Conservation (phyloP, 2,113 vertebrate species). For the Zootoca vivipara region DNA sequence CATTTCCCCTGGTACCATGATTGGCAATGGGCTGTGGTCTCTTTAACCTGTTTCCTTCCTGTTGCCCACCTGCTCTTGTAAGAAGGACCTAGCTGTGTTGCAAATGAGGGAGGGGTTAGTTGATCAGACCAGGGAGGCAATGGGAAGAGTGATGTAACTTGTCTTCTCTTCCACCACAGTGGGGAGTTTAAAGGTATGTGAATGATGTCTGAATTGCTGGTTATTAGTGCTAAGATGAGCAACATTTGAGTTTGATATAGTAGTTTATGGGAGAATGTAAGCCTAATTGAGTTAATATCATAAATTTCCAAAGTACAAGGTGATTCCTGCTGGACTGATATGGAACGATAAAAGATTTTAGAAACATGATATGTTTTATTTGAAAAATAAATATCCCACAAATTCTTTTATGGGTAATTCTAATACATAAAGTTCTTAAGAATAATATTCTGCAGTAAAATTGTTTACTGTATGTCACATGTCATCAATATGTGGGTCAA, state of each 20-base stretch:
- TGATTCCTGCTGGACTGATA: neutral
- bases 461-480: neutral
- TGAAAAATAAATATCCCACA: neutral
- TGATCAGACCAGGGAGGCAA: neutral
- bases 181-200: neutral
- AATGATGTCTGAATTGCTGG: neutral
- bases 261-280: neutral
- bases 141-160: neutral
- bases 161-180: neutral
- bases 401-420: neutral
- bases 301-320: neutral
- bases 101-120: too few species aligned
- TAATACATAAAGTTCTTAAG: neutral
- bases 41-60: neutral
- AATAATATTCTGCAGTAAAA: neutral
- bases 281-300: neutral
- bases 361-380: conserved; percentile 3
- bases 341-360: neutral
- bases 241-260: neutral
- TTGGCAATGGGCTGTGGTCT: too few species aligned
- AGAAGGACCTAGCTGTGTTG: neutral
- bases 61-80: neutral
- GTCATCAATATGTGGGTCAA: neutral
- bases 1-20: too few species aligned
- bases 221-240: neutral